A percentile compares a stretch with the other conserved stretches of the same genome.
Conservation (phyloP, 2,797 vertebrate genomes). For the Pristis pectinata region DNA sequence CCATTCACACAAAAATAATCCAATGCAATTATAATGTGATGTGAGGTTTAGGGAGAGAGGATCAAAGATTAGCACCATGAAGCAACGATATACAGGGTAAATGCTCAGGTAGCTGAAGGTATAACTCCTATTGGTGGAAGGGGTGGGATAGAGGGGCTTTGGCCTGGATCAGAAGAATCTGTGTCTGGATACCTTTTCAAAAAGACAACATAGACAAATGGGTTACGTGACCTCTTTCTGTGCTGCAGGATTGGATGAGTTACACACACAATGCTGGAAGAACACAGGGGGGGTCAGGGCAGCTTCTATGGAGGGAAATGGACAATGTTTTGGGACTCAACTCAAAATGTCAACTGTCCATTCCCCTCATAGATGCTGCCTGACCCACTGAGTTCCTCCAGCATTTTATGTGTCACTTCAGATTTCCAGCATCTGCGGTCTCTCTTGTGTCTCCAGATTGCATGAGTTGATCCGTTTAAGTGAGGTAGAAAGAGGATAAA, state of each 20-base stretch:
- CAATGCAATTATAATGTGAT: neutral
- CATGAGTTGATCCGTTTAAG: neutral
- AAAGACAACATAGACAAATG: neutral
- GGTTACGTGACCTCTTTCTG: neutral
- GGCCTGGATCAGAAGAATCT: neutral
- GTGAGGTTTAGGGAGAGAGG: neutral
- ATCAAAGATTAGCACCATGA: neutral
- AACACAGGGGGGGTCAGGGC: too few relatives aligned
- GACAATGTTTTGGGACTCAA: too few relatives aligned
- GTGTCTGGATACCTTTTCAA: neutral
- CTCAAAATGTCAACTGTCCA: too few relatives aligned
- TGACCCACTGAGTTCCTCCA: too few relatives aligned
- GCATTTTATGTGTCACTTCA: too few relatives aligned
- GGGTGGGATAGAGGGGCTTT: neutral
- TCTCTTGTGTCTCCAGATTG: too few relatives aligned
- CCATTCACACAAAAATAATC: neutral
- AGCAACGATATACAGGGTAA: neutral
- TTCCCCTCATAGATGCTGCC: too few relatives aligned
- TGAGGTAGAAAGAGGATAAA: neutral
- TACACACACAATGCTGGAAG: neutral
- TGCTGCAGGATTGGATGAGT: neutral
- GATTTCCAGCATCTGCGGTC: too few relatives aligned
- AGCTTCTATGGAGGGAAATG: too few relatives aligned
- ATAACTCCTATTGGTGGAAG: neutral
- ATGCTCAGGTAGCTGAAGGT: neutral